Conservation (phyloP, 2,888 invertebrate species). For the Chrysolina americana region DNA sequence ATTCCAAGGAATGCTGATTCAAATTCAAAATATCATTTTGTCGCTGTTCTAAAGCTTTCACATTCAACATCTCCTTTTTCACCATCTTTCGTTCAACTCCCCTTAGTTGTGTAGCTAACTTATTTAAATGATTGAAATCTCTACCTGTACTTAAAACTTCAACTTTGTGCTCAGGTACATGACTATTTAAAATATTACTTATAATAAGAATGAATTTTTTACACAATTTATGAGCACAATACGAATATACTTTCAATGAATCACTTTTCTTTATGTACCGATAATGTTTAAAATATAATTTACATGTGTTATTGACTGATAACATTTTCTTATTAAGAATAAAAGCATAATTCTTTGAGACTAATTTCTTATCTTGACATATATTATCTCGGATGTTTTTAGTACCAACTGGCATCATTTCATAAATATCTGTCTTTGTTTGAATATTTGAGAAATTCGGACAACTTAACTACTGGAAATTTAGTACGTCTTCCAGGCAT, state of each 20-base stretch:
- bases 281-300: slow-evolving; percentile 1
- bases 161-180: not conserved
- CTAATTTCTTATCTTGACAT: not conserved
- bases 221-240: not conserved
- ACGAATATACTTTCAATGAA: not conserved
- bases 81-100: not conserved
- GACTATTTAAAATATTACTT: not conserved
- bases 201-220: not conserved
- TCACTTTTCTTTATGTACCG: not conserved
- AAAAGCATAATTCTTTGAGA: not conserved
- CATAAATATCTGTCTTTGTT: too few species aligned
- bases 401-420: too few species aligned
- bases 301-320: not conserved
- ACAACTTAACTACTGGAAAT: too few species aligned
- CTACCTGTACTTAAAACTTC: slow-evolving; percentile 1
- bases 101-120: not conserved
- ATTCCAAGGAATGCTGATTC: not conserved
- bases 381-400: not conserved
- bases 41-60: slow-evolving; percentile 18
- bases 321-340: not conserved
- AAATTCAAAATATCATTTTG: slow-evolving; percentile 16
- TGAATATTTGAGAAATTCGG: too few species aligned
- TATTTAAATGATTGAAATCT: not conserved
- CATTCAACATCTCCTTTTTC: slow-evolving; percentile 21
- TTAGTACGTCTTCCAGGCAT: too few species aligned